Conservation (phyloP, 2,797 vertebrate species). For the Hippoglossus hippoglossus region DNA sequence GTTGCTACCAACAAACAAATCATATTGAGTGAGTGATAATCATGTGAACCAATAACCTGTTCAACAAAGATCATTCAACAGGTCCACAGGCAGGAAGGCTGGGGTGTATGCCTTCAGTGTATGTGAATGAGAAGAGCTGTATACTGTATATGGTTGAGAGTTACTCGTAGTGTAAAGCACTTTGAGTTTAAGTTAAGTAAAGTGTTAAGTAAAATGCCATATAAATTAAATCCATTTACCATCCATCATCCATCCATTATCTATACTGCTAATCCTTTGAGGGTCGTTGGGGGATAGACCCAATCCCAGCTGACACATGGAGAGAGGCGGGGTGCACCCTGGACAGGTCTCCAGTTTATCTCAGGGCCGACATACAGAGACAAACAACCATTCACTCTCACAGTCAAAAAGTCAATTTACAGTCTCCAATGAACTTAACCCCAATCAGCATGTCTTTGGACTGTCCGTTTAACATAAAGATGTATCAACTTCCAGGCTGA, state of each 20-base stretch:
- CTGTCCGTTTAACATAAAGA: background rate
- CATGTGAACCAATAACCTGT: background rate
- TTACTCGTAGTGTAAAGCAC: background rate
- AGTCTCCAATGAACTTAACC: too few relatives aligned
- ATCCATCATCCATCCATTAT: background rate
- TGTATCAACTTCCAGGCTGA: background rate
- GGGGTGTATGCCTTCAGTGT: background rate
- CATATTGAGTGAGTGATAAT: background rate
- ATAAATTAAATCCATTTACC: background rate
- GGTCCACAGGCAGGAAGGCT: background rate
- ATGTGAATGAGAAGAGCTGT: background rate
- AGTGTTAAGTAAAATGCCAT: background rate
- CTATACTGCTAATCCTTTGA: too few relatives aligned
- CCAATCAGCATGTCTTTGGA: background rate
- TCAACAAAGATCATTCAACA: slow-evolving; percentile 7
- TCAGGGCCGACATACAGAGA: too few relatives aligned
- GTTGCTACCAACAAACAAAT: background rate
- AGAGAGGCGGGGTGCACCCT: too few relatives aligned
- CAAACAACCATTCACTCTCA: too few relatives aligned
- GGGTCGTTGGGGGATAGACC: too few relatives aligned
- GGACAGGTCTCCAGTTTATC: too few relatives aligned
- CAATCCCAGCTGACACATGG: too few relatives aligned
- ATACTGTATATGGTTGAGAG: background rate
- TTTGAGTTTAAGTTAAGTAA: background rate
- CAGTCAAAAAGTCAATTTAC: too few relatives aligned